Percentiles rank a stretch among this genome's conserved stretches.
phyloP scores from a whole-genome alignment of 2,797 vertebrate genomes.

The Gymnoscopelus braueri region DNA sequence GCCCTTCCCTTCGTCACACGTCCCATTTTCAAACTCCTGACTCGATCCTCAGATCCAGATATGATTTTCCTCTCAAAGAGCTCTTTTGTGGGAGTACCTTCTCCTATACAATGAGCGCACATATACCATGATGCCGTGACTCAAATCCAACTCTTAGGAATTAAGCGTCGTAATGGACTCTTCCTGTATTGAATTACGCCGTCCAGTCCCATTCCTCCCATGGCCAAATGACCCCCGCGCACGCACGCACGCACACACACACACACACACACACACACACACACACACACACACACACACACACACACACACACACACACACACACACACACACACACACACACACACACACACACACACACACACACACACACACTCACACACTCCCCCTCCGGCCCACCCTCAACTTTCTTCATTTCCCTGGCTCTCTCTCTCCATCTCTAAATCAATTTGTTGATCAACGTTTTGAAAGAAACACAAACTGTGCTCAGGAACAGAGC shows the following conservation, averaged over 20 bases:
- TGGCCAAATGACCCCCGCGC: constrained; percentile 8
- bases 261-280: too few relatives aligned
- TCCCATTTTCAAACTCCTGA: constrained; percentile 54
- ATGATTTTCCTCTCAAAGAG: constrained; percentile 67
- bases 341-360: background rate
- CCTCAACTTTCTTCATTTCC: background rate
- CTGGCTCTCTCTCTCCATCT: constrained; percentile 8
- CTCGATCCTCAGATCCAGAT: constrained; percentile 53
- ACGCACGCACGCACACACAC: too few relatives aligned
- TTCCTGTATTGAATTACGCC: constrained; percentile 56
- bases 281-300: too few relatives aligned
- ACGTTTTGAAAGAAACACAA: constrained; percentile 32
- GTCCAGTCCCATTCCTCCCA: constrained; percentile 20
- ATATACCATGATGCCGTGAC: constrained; percentile 44
- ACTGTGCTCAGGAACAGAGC: constrained; percentile 9
- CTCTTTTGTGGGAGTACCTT: constrained; percentile 52
- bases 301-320: too few relatives aligned
- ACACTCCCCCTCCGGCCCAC: constrained; percentile 27
- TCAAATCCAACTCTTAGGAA: constrained; percentile 56
- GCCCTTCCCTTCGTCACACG: background rate
- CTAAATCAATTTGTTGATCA: constrained; percentile 39
- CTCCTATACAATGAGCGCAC: constrained; percentile 36
- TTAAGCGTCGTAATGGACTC: constrained; percentile 47
- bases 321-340: background rate
- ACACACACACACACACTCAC: too few relatives aligned